Base-by-base conservation (phyloP, 2,113 vertebrate species). In the Myotis lucifugus region DNA sequence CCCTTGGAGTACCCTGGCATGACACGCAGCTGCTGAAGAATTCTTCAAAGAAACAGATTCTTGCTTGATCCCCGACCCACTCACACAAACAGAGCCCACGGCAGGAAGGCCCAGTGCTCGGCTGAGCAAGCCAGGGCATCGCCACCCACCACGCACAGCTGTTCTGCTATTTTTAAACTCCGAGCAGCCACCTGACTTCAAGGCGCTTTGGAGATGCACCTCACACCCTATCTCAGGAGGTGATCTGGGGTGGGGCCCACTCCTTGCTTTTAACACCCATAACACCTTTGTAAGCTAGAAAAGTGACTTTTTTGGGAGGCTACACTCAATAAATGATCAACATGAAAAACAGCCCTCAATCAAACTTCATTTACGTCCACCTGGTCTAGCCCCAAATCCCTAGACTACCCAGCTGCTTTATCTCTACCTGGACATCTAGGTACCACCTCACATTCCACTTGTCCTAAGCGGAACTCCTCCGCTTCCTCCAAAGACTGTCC, bases 121-220 rank as follows among this genome's bases (percentile, higher is more conserved):
- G 79, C 91, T 3, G 7, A 77, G 56, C 1, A 81, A 87, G 70
- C 40, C 2, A 0, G 1, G 5, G 67, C n/a, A 1, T 8, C 0
- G 4, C 93, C 59, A 73, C 95, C 90, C 90, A 92, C 87, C 81
- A 42, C 7, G 85, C 48, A n/a, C 96, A 96, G 95, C 89, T 94
- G 95, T 50, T 84, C 76, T 42, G 76, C 89, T 94, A 81, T 94
- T 91, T 93, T 95, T 96, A 90, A 70, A 3, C 37, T 42, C 52
- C 1, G 40, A 69, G 86, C 48, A 85, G 46, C 81, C 96, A 93
- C 85, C 86, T 77, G 91, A 46, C 84, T 72, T 81, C 81, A 56
- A 81, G 87, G n/a, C 59, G 7, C 89, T 54, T 21, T 13, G 18
- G 34, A 93, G 84, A 86, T 25, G 40, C 70, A 34, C 29, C 17